Evolutionary conservation across 1,140 invertebrate species (phyloP), one percentile per base, ranked within the genome.

Genomic region (Drosophila persimilis): DNA sequence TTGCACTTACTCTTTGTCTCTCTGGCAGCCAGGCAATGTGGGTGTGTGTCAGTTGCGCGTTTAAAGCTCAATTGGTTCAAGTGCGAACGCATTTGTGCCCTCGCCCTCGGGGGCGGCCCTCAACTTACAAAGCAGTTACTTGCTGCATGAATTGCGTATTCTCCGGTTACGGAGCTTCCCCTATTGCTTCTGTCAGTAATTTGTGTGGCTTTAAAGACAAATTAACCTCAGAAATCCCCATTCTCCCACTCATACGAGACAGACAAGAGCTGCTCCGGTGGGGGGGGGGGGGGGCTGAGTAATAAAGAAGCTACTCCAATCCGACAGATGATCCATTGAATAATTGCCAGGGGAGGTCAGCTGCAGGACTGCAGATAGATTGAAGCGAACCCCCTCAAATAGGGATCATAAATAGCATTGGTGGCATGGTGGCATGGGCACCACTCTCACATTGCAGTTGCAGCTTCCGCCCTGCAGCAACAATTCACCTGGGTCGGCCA

Each of bases 61-160:
- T 86, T 86, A 81, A 81, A 86, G 65, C 77, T 74, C 81, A 86
- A 81, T 86, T 85, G 77, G 77, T 64, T 75, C 70, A 72, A 86
- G 81, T 85, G 81, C 46, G 57, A 57, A 73, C 29, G 74, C 73
- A 77, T 67, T 85, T 75, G 73, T 60, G 65, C n/a, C 51, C 26
- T 39, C 35, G 17, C 17, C 24, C 24, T 11, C 51, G 50, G 31
- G 41, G 6, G 15, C 11, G 9, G 55, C 20, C 35, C 11, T 53
- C 41, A 52, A 39, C 15, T 65, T 47, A 6, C 56, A 20, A n/a
- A 35, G 35, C 35, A 47, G 53, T 44, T 55, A 58, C 54, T 51
- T 51, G 55, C 60, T 43, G 44, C 39, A 39, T 46, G 45, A 41
- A 15, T 55, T 59, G 31, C 20, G 15, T 51, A 54, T 45, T 57